phyloP scores from a whole-genome alignment of 2,797 vertebrate genomes.

The Tachyglossus aculeatus region DNA sequence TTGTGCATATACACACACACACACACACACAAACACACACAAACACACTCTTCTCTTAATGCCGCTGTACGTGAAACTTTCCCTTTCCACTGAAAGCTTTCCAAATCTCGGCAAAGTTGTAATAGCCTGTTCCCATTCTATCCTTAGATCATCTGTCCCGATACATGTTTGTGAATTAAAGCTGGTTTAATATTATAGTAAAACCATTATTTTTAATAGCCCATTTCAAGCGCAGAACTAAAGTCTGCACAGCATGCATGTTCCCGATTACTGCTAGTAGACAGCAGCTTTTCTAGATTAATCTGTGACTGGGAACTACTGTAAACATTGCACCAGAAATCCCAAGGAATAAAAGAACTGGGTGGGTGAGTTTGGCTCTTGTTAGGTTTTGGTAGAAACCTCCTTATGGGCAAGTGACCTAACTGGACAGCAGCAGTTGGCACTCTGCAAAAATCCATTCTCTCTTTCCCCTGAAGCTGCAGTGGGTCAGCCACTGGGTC shows the following conservation, averaged over 20 bases:
- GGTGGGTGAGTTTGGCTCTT: constrained; percentile 32
- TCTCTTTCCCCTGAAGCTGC: no score
- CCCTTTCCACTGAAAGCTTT: background rate
- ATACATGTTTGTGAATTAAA: constrained; percentile 54
- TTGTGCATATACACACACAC: no score
- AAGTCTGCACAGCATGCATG: constrained; percentile 39
- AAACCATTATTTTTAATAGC: constrained; percentile 66
- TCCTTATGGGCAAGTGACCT: constrained; percentile 16
- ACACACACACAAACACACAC: no score
- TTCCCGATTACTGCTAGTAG: constrained; percentile 43
- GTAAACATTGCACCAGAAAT: constrained; percentile 60
- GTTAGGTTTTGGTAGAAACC: constrained; percentile 36
- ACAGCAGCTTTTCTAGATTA: constrained; percentile 54
- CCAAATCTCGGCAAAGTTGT: background rate
- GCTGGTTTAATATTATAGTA: constrained; percentile 55
- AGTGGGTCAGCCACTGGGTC: background rate
- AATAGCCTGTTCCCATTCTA: background rate
- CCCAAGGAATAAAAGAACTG: constrained; percentile 43
- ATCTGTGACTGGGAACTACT: constrained; percentile 60
- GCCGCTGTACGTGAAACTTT: background rate
- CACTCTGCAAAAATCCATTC: background rate
- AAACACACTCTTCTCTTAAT: constrained; percentile 9
- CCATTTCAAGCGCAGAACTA: constrained; percentile 54
- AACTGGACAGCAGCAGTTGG: background rate
- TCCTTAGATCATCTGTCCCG: constrained; percentile 45